These are phyloP conservation scores for Andrena minutula DNA, from an alignment of 2,888 invertebrate genomes.

Conservation along the genomic window DNA sequence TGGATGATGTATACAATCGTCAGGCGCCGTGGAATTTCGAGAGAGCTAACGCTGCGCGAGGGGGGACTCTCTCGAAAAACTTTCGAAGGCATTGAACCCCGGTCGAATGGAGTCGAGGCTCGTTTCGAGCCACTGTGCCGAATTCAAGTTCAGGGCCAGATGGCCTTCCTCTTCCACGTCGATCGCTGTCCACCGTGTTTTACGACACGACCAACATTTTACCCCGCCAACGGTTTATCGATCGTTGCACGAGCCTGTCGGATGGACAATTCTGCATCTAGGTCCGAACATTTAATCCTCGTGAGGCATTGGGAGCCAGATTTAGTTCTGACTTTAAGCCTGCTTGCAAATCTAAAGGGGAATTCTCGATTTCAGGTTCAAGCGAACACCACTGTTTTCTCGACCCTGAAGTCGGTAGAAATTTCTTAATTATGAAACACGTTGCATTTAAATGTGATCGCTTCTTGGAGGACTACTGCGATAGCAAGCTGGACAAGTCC, in stretches of 20 bases:
- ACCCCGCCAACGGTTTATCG: neutral
- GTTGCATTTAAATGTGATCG: no score
- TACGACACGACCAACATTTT: neutral
- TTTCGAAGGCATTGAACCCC: conserved; percentile 81
- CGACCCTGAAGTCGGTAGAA: no score
- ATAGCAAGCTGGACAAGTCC: no score
- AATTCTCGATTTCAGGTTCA: no score
- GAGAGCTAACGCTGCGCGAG: conserved; percentile 60
- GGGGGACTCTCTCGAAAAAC: conserved; percentile 72
- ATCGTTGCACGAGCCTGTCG: neutral
- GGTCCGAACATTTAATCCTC: no score
- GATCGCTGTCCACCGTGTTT: neutral
- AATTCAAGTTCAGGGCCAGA: conserved; percentile 79
- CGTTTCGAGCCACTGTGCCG: conserved; percentile 50
- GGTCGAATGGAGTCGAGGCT: conserved; percentile 52
- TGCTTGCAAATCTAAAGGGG: no score
- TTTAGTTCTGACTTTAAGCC: no score
- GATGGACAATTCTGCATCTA: no score
- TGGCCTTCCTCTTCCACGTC: conserved; percentile 38
- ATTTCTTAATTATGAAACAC: no score
- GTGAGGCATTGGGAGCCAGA: no score
- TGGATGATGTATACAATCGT: conserved; percentile 49
- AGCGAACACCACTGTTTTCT: no score
- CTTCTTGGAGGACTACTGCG: no score
- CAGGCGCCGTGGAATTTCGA: conserved; percentile 74